Percentiles rank a stretch among this genome's conserved stretches.
Evolutionary conservation across 1,140 invertebrate species (phyloP).

Genomic region (Eriocheir sinensis): DNA sequence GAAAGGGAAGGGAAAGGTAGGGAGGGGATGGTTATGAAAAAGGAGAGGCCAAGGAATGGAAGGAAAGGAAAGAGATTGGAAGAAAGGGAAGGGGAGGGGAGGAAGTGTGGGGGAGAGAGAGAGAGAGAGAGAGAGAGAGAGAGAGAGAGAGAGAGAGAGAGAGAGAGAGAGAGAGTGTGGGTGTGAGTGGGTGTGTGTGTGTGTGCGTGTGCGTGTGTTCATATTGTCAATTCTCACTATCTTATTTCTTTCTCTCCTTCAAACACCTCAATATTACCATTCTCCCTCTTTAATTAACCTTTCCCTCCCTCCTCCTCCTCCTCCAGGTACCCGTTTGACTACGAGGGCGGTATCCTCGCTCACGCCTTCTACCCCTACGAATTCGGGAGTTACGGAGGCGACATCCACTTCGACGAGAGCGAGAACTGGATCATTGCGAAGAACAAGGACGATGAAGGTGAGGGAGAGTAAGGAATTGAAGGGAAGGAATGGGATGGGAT

Average conservation of each 20-base stretch:
- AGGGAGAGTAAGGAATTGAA: conserved; percentile 76
- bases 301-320: not conserved
- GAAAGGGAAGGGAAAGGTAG: not conserved
- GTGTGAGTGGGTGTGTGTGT: not conserved
- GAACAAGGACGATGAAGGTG: not conserved
- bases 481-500: conserved; percentile 75
- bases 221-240: no score
- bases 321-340: conserved; percentile 92
- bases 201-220: not conserved
- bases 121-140: not conserved
- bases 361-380: conserved; percentile 93
- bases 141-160: not conserved
- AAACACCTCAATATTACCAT: no score
- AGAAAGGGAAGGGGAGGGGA: not conserved
- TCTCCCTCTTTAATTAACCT: not conserved
- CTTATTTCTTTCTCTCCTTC: no score
- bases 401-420: conserved; percentile 96
- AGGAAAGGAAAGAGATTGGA: not conserved
- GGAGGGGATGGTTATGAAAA: no score
- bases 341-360: conserved; percentile 92
- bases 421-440: conserved; percentile 86
- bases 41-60: not conserved
- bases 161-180: not conserved
- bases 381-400: conserved; percentile 85
- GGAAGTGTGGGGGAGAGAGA: no score